Base-by-base conservation (phyloP, 1,140 invertebrate species). In the Drosophila elegans region DNA sequence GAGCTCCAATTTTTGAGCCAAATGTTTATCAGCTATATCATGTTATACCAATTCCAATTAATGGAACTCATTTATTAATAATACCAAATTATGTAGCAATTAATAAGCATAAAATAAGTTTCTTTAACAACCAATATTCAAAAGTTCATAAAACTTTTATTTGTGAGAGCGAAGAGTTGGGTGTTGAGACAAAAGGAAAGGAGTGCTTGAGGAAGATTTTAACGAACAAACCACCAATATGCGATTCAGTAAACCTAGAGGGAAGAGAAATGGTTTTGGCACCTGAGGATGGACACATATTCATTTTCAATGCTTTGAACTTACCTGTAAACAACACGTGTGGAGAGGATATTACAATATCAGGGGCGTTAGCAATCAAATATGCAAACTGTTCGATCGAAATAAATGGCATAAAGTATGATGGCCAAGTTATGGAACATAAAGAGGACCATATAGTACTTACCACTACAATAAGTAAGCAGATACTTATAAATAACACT, bases 121-220 rank as follows among this genome's bases (percentile, higher is more conserved):
- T 21, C 16, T 21, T 21, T 21, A 21, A 21, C 16, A 21, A 21
- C 16, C 16, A 21, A 21, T 52, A 41, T 45, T 27, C 38, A n/a
- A 51, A 62, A 62, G 32, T 54, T 21, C 27, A 63, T 2, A n/a
- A 63, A 5, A 38, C 6, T 5, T 52, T 13, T 21, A 44, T 52
- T 38, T 62, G 48, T 1, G 38, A 62, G 46, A 51, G 48, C 3
- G 46, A 48, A 29, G 46, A 48, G 11, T n/a, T 29, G 46, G 9
- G 36, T 60, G 27, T 44, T 51, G 57, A 49, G 10, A 21, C 42
- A 39, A 13, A 61, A 32, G 11, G 36, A 51, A 61, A 41, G 46
- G 36, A n/a, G 57, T 46, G 21, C 1, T 46, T 46, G 3, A 46
- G 10, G 21, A 27, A 12, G 16, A 46, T 46, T 25, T 11, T 27